Evolutionary conservation across 2,113 vertebrate genomes (phyloP).

Genomic region (Ceyx melanurus): DNA sequence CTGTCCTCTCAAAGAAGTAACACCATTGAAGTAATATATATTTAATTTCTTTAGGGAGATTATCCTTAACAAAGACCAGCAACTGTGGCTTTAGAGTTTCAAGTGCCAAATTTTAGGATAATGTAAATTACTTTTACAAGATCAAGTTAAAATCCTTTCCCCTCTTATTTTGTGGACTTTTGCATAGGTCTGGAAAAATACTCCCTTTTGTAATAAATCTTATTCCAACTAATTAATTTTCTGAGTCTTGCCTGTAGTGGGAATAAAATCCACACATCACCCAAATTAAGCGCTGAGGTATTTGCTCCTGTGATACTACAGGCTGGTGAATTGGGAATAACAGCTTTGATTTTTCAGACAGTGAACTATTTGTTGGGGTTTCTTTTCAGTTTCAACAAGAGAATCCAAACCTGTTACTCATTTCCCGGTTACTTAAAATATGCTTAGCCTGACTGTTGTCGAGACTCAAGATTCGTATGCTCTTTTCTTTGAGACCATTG

Average conservation of each 20-base stretch:
- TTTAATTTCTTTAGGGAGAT: not conserved
- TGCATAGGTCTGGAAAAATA: not conserved
- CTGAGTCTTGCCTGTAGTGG: not conserved
- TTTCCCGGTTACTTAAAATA: not conserved
- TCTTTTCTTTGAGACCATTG: not conserved
- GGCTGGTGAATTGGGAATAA: not conserved
- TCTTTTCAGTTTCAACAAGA: not conserved
- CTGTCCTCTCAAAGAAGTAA: not conserved
- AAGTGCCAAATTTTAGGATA: not conserved
- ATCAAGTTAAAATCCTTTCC: not conserved
- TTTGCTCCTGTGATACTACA: not conserved
- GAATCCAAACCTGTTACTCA: not conserved
- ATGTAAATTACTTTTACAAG: not conserved
- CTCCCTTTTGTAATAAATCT: not conserved
- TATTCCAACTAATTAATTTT: not conserved
- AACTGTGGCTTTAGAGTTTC: not conserved
- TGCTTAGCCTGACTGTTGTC: not conserved
- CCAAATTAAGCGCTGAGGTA: not conserved
- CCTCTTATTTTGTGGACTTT: not conserved
- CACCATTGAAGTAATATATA: not conserved
- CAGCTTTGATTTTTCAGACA: not conserved
- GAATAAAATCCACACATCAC: not conserved
- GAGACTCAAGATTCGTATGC: not conserved
- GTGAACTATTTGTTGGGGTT: not conserved
- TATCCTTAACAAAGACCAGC: not conserved